Base-by-base conservation (phyloP, 2,797 vertebrate species). In the Sciurus vulgaris region DNA sequence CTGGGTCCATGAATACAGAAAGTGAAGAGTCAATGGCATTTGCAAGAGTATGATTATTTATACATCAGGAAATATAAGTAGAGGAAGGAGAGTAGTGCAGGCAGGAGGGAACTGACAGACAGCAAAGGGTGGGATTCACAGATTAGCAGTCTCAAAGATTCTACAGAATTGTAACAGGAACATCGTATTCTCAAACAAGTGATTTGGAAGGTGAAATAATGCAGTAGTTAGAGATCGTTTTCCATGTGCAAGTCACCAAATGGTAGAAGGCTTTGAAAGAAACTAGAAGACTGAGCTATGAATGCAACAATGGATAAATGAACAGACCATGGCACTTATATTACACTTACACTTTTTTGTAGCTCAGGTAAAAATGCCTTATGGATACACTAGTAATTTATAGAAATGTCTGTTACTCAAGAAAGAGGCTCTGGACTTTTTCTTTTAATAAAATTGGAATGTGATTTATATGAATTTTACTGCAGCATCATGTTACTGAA, bases 401-500 rank as follows among this genome's bases (percentile, higher is more conserved):
- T 26, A 85, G 24, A 92, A 81, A 44, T 41, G 17, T 73, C 61
- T 77, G 8, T 41, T 83, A 65, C 30, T 41, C 30, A 83, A 86
- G 28, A 84, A 15, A 74, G 15, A 78, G 18, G 5, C 35, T 91
- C 4, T 4, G 13, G 2, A 72, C 11, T 70, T 93, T 83, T 73
- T 47, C 59, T 70, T 14, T 38, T 38, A 93, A 56, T 84, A 54
- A 92, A 20, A 76, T 81, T 59, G 17, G 79, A 7, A n/a, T 92
- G 33, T 81, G n/a, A 94, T 81, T 95, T 86, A 56, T 63, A 61
- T 44, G 35, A 96, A 83, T 82, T 96, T 92, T 91, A 63, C 15
- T n/a, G 4, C 20, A 96, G 83, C 15, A 56, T 70, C 15, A 51
- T 49, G 10, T 41, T 84, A 79, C 49, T 79, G 44, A 96, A 97